Evolutionary conservation across 2,113 vertebrate genomes (phyloP).

Genomic region (Macrotis lagotis): DNA sequence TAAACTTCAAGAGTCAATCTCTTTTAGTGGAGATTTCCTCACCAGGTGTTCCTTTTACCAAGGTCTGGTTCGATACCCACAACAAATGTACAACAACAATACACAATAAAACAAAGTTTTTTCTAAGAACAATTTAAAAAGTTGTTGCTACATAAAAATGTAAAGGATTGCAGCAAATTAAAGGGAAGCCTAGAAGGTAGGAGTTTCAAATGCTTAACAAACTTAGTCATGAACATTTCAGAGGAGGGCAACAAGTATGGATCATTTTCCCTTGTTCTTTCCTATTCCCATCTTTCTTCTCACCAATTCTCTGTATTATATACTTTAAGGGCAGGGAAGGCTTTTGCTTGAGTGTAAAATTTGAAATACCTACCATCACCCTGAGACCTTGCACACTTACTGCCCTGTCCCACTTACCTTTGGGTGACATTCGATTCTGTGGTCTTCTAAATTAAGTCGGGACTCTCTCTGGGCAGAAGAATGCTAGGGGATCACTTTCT

Average conservation of each 20-base stretch:
- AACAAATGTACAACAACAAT: background rate
- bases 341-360: background rate
- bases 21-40: background rate
- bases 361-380: background rate
- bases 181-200: background rate
- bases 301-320: background rate
- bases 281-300: background rate
- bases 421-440: background rate
- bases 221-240: background rate
- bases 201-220: background rate
- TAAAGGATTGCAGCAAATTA: background rate
- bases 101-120: background rate
- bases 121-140: background rate
- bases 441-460: too few species aligned
- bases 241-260: background rate
- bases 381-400: background rate
- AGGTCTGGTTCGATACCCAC: background rate
- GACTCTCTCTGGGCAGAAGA: rapidly evolving
- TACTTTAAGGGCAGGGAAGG: background rate
- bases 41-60: background rate
- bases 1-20: background rate
- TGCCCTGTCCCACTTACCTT: background rate
- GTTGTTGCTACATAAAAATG: background rate
- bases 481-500: background rate
- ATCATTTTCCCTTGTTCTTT: background rate